These are phyloP conservation scores for Drosophila ochracea DNA, from an alignment of 2,888 invertebrate species.

Conservation along the genomic window DNA sequence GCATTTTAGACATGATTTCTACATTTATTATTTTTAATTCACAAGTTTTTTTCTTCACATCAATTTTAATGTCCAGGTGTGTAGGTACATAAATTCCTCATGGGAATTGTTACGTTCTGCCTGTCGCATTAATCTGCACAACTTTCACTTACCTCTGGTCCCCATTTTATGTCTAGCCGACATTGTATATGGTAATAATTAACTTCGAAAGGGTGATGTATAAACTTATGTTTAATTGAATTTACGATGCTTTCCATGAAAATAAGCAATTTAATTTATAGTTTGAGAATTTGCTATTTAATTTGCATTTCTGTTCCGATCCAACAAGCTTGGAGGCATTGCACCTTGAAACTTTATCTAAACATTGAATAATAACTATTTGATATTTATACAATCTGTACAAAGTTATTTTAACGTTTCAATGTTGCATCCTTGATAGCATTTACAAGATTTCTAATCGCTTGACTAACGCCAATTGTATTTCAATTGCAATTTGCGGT, in stretches of 20 bases:
- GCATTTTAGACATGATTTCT: no score
- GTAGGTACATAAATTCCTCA: neutral
- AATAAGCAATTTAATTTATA: conserved; percentile 24
- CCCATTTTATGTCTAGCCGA: neutral
- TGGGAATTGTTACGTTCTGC: neutral
- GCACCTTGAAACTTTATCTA: conserved; percentile 39
- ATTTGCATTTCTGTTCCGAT: conserved; percentile 48
- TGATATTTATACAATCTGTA: conserved; percentile 17
- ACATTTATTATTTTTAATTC: no score
- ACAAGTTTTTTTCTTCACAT: no score
- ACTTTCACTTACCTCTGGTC: neutral
- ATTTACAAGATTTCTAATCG: conserved; percentile 69
- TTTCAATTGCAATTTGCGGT: conserved; percentile 69
- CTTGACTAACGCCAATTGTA: conserved; percentile 64
- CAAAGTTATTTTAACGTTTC: conserved; percentile 46
- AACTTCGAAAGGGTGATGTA: neutral
- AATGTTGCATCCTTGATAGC: conserved; percentile 71
- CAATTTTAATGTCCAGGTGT: no score
- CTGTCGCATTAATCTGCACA: neutral
- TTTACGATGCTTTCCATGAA: conserved; percentile 13
- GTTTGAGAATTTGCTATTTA: conserved; percentile 42
- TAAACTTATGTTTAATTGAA: conserved; percentile 1
- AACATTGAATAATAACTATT: conserved; percentile 32
- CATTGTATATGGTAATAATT: neutral
- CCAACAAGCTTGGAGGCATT: conserved; percentile 43